These are phyloP conservation scores for Gobionotothen gibberifrons DNA, from an alignment of 2,797 vertebrate species.

Conservation along the genomic window DNA sequence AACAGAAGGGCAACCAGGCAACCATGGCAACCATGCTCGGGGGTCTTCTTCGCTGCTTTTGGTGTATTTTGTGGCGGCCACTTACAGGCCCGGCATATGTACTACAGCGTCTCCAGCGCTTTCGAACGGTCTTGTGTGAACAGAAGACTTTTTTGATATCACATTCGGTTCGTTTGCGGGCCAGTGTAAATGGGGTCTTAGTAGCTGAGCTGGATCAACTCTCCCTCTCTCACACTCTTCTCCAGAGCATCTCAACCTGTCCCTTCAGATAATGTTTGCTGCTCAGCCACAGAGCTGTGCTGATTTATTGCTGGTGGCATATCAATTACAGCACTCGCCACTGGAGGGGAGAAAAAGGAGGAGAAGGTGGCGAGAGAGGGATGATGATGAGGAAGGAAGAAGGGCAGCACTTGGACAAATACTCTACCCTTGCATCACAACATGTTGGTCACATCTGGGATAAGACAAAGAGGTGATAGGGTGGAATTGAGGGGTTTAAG, in stretches of 20 bases:
- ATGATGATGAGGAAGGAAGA: slow-evolving; percentile 51
- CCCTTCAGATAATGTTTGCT: slow-evolving; percentile 80
- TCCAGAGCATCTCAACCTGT: slow-evolving; percentile 82
- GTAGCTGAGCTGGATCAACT: slow-evolving; percentile 57
- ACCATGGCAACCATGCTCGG: no score
- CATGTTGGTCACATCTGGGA: slow-evolving; percentile 60
- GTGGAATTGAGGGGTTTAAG: slow-evolving; percentile 9
- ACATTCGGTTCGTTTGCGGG: no score
- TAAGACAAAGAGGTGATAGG: slow-evolving; percentile 9
- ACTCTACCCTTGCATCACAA: slow-evolving; percentile 50
- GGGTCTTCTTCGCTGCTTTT: no score
- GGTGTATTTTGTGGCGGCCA: no score
- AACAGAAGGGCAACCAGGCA: no score
- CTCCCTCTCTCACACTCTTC: slow-evolving; percentile 55
- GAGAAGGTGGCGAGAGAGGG: slow-evolving; percentile 54
- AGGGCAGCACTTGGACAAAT: slow-evolving; percentile 39
- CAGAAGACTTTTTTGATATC: no score
- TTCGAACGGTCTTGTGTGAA: no score
- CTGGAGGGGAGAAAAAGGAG: slow-evolving; percentile 57
- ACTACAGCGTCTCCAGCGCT: no score
- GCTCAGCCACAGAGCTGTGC: slow-evolving; percentile 68
- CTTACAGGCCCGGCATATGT: no score
- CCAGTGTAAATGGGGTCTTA: no score
- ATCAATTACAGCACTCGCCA: slow-evolving; percentile 85
- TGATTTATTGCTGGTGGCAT: slow-evolving; percentile 89